Base-by-base conservation (phyloP, 2,888 invertebrate species). In the Acronicta alni region DNA sequence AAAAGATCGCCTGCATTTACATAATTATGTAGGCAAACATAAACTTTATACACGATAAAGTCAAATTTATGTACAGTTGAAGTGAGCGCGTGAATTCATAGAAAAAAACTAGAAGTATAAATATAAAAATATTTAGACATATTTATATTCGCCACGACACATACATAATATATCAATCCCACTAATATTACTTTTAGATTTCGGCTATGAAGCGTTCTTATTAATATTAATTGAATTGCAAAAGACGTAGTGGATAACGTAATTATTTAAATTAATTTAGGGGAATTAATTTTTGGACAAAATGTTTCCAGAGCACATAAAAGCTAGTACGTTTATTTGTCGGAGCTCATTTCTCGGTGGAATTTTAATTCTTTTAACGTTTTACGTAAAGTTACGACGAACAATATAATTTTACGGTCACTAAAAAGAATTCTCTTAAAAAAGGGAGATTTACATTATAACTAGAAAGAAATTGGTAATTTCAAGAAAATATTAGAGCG, bases 21-120 rank as follows among this genome's bases (percentile, higher is more conserved):
- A 91, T 89, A 91, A 91, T 89, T 89, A 89, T 89, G 90, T 88
- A 87, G 84, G 88, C 85, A 83, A 88, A 89, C 90, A 90, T 91
- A 91, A 92, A 91, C 87, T 89, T 87, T 84, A 86, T 84, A 88
- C 89, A 87, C 90, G 92, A 91, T 92, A 91, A 83, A 90, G 86
- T 85, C 74, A 81, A 88, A 90, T 91, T 90, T 90, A 91, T 91
- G 87, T 84, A 84, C 82, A 88, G 84, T 72, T 85, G 84, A 83
- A 75, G 63, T 67, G 81, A 85, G 83, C 83, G 82, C 79, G 85
- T 85, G 82, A 83, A 81, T 84, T 87, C 82, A 57, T 55, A 54
- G 52, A 83, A 70, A 70, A 75, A 73, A 77, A 63, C 53, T 60
- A 51, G 8, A 32, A 39, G 57, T 68, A 64, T 75, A 59, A 72